These are phyloP conservation scores for Tenodera sinensis DNA, from an alignment of 2,888 invertebrate genomes.

Conservation along the genomic window DNA sequence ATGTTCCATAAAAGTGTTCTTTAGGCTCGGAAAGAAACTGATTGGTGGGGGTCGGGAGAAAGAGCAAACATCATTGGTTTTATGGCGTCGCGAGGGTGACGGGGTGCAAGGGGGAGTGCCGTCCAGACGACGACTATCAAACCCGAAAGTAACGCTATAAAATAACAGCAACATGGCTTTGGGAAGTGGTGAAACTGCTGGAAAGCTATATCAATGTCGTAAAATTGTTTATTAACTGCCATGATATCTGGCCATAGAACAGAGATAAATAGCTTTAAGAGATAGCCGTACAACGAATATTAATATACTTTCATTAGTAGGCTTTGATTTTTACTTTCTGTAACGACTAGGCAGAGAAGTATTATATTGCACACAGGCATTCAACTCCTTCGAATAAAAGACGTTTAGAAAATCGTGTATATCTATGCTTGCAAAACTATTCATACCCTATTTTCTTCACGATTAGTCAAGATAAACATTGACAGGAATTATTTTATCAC, in stretches of 20 bases:
- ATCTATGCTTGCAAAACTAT: no score
- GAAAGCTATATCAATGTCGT: neutral
- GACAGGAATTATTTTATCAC: no score
- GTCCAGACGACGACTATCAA: neutral
- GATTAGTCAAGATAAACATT: no score
- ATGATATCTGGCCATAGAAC: neutral
- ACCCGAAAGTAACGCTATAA: neutral
- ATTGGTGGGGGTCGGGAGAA: neutral
- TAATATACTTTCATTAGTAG: neutral
- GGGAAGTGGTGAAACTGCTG: neutral
- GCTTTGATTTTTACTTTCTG: neutral
- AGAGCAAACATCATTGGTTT: neutral
- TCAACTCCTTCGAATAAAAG: no score
- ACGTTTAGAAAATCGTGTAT: no score
- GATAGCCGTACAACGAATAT: neutral
- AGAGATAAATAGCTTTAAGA: no score
- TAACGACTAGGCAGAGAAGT: no score
- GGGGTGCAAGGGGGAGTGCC: neutral
- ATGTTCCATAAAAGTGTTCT: conserved; percentile 9
- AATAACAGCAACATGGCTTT: neutral
- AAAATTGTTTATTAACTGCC: neutral
- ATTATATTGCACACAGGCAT: no score
- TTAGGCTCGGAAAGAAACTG: neutral
- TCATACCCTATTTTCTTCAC: no score
- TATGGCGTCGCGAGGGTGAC: neutral